phyloP scores from a whole-genome alignment of 2,797 vertebrate species.

The Aphelocoma californica region DNA sequence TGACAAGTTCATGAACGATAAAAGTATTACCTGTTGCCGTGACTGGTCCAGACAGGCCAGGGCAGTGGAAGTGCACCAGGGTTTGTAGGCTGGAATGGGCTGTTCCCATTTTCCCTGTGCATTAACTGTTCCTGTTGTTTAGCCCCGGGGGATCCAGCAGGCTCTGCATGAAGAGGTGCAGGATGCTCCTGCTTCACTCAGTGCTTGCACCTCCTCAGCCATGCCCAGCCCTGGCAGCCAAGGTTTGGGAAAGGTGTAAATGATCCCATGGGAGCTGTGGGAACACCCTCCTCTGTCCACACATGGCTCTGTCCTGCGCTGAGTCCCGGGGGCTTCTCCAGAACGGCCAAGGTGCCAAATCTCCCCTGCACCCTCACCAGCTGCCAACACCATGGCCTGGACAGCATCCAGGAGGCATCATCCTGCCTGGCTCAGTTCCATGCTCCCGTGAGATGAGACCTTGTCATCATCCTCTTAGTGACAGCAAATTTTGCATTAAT shows the following conservation, averaged over 20 bases:
- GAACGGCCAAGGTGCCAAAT: background rate
- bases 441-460: background rate
- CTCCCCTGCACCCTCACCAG: background rate
- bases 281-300: background rate
- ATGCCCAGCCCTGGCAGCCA: background rate
- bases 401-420: background rate
- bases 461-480: constrained; percentile 46
- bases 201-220: background rate
- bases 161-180: accelerated
- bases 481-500: constrained; percentile 7
- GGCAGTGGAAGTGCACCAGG: accelerated
- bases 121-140: background rate
- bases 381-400: accelerated
- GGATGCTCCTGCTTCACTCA: background rate
- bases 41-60: accelerated
- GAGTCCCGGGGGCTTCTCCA: accelerated
- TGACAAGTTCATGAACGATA: background rate
- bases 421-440: background rate
- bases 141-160: background rate
- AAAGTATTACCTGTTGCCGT: background rate
- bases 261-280: background rate
- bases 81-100: background rate
- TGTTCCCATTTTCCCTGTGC: background rate
- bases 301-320: background rate
- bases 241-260: background rate